phyloP scores from a whole-genome alignment of 2,113 vertebrate genomes.

The Ptilorrhoa leucosticta region DNA sequence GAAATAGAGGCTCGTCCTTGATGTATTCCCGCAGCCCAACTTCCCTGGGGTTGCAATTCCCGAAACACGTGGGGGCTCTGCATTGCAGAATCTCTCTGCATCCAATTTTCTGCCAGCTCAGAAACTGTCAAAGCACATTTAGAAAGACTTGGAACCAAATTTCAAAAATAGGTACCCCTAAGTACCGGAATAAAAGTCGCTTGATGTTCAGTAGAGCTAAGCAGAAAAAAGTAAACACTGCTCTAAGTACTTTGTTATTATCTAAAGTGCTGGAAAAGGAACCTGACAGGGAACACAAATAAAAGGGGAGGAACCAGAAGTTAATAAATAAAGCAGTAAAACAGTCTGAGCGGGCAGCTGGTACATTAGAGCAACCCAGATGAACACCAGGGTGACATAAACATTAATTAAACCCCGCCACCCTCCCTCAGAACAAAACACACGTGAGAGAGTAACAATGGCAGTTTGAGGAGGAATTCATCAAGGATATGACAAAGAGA shows the following conservation, averaged over 20 bases:
- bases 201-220: slow-evolving; percentile 23
- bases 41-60: not conserved
- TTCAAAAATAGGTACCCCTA: not conserved
- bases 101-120: slow-evolving; percentile 58
- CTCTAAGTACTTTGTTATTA: not conserved
- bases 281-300: not conserved
- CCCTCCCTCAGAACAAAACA: not conserved
- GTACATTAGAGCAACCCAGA: slow-evolving; percentile 30
- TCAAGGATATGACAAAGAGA: not conserved
- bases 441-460: not conserved
- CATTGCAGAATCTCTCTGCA: slow-evolving; percentile 43
- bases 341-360: not conserved
- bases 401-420: slow-evolving; percentile 2
- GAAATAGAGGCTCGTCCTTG: not conserved
- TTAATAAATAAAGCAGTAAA: not conserved
- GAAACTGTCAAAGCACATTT: slow-evolving; percentile 46
- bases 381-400: slow-evolving; percentile 12
- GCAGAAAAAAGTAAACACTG: not conserved
- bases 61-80: not conserved
- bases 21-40: not conserved
- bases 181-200: not conserved
- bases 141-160: slow-evolving; percentile 2
- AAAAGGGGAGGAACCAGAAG: not conserved
- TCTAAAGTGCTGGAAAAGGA: not conserved
- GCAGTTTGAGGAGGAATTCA: not conserved